Evolutionary conservation across 2,888 invertebrate species (phyloP).

Genomic region (Plagodis pulveraria): DNA sequence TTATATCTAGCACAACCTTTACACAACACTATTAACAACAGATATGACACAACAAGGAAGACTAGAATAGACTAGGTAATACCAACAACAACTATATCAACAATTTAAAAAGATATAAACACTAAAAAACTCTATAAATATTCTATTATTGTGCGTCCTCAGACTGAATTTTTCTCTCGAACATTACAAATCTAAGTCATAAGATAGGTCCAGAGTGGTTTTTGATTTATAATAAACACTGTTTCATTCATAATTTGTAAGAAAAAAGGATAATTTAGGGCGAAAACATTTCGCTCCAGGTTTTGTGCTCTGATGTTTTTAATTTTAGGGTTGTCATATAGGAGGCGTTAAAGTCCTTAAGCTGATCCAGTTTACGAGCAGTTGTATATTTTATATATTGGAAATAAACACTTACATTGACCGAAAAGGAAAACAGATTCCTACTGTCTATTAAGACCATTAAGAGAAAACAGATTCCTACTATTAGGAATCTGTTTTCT

Average conservation of each 20-base stretch:
- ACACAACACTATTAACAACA: constrained; percentile 55
- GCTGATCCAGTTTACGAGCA: too few species aligned
- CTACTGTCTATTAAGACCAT: too few species aligned
- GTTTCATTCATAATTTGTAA: constrained; percentile 76
- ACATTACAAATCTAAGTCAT: constrained; percentile 35
- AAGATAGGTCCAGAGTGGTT: constrained; percentile 35
- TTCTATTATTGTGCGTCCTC: constrained; percentile 39
- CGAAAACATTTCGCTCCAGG: constrained; percentile 70
- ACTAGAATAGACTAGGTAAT: constrained; percentile 27
- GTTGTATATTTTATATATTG: too few species aligned
- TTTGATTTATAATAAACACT: constrained; percentile 47
- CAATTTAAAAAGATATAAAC: constrained; percentile 38
- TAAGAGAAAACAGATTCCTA: too few species aligned
- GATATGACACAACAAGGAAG: constrained; percentile 49
- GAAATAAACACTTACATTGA: too few species aligned
- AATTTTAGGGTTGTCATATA: constrained; percentile 48
- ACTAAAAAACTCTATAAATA: constrained; percentile 38
- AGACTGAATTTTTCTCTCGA: constrained; percentile 33
- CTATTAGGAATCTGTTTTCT: too few species aligned
- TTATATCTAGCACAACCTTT: constrained; percentile 69
- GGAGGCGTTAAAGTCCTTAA: too few species aligned
- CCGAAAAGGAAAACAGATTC: too few species aligned
- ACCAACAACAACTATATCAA: constrained; percentile 37
- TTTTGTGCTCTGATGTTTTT: constrained; percentile 72
- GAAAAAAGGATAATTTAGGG: constrained; percentile 58